A percentile compares a stretch with the other conserved stretches of the same genome.
phyloP scores from a whole-genome alignment of 2,888 invertebrate genomes.

The Junonia oenone region DNA sequence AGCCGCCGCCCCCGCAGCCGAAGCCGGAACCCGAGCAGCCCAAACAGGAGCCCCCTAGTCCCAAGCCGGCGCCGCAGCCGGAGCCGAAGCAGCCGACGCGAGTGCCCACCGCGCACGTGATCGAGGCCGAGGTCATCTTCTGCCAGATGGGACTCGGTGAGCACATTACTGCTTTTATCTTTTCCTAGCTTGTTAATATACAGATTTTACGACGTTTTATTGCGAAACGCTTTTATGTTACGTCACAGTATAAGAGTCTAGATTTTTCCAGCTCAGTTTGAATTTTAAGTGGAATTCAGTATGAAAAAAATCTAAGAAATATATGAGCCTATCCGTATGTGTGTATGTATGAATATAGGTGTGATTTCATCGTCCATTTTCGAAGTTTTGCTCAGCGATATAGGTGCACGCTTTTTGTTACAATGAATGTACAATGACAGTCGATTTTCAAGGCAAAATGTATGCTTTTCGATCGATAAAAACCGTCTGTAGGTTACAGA shows the following conservation, averaged over 20 bases:
- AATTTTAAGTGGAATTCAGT: background rate
- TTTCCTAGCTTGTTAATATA: background rate
- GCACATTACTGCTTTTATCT: slow-evolving; percentile 26
- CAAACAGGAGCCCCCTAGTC: slow-evolving; percentile 36
- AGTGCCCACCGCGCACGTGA: slow-evolving; percentile 68
- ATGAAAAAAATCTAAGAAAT: background rate
- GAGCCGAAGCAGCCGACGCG: slow-evolving; percentile 38
- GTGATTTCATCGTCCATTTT: slow-evolving; percentile 24
- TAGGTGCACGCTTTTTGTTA: slow-evolving; percentile 33
- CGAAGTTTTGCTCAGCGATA: slow-evolving; percentile 10
- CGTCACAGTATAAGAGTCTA: slow-evolving; percentile 13
- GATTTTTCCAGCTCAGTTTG: background rate
- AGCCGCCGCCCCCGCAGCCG: slow-evolving; percentile 41
- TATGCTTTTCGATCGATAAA: slow-evolving; percentile 28
- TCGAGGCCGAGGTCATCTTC: slow-evolving; percentile 85
- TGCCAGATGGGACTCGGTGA: slow-evolving; percentile 86
- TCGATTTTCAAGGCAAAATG: slow-evolving; percentile 34
- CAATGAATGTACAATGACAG: slow-evolving; percentile 14
- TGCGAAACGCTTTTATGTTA: slow-evolving; percentile 6
- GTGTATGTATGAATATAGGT: slow-evolving; percentile 26
- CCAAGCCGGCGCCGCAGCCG: slow-evolving; percentile 37
- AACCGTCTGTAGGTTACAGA: slow-evolving; percentile 38
- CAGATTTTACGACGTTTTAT: background rate
- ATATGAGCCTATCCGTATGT: slow-evolving; percentile 27
- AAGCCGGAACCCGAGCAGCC: slow-evolving; percentile 31